A percentile compares a stretch with the other conserved stretches of the same genome.
Evolutionary conservation across 2,888 invertebrate genomes (phyloP).

Genomic region (Nymphalis polychloros): DNA sequence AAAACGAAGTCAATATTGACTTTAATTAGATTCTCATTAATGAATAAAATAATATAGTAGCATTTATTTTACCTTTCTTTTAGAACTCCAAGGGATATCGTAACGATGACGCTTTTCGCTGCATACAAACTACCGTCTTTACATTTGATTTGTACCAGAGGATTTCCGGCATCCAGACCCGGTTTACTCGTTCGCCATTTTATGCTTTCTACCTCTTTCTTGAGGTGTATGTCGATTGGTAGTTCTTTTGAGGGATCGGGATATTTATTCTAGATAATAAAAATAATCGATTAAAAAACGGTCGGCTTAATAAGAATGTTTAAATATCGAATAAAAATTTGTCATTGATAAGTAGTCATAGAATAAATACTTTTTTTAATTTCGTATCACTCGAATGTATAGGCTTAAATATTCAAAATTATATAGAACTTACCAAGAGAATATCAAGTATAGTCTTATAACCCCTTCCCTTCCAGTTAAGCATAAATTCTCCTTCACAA

Average conservation of each 20-base stretch:
- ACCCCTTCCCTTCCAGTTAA: slow-evolving; percentile 89
- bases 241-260: slow-evolving; percentile 68
- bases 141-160: slow-evolving; percentile 78
- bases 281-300: not conserved
- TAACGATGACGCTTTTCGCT: slow-evolving; percentile 85
- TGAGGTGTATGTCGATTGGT: slow-evolving; percentile 72
- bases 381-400: too few relatives aligned
- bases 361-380: too few relatives aligned
- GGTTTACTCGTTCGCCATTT: slow-evolving; percentile 66
- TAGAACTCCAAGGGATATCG: slow-evolving; percentile 85
- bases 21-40: too few relatives aligned
- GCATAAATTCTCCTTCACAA: slow-evolving; percentile 86
- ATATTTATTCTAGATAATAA: slow-evolving; percentile 69
- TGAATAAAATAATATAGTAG: not conserved
- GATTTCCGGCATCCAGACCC: slow-evolving; percentile 50
- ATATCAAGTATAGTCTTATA: slow-evolving; percentile 85
- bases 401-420: too few relatives aligned
- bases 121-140: slow-evolving; percentile 78
- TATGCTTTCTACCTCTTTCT: slow-evolving; percentile 79
- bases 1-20: too few relatives aligned
- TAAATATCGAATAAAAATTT: too few relatives aligned
- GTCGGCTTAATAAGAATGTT: too few relatives aligned
- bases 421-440: slow-evolving; percentile 80
- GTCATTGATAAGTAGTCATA: too few relatives aligned
- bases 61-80: slow-evolving; percentile 77